Percentiles rank a stretch among this genome's conserved stretches.
phyloP scores from a whole-genome alignment of 2,797 vertebrate genomes.

The Muscicapa comitata region DNA sequence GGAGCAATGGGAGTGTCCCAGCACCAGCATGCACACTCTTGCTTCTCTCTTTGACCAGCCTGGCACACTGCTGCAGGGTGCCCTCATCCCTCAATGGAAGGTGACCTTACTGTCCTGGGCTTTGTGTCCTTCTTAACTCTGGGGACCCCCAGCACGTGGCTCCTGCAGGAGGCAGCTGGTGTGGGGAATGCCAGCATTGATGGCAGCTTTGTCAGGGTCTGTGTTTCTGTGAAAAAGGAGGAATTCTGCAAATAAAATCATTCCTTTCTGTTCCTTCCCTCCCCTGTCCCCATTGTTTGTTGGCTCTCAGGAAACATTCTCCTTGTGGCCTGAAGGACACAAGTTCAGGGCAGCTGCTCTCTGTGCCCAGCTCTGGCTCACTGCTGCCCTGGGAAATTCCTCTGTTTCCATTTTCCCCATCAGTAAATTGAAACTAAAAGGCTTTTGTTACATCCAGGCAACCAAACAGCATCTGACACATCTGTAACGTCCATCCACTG shows the following conservation, averaged over 20 bases:
- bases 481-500: not conserved
- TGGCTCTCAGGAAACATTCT: not conserved
- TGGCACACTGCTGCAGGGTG: not conserved
- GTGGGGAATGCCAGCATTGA: not conserved
- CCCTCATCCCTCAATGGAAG: not conserved
- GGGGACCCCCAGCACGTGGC: accelerated
- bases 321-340: not conserved
- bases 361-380: not conserved
- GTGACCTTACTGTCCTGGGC: not conserved
- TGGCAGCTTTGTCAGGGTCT: not conserved
- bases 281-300: not conserved
- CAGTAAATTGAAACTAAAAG: constrained; percentile 20
- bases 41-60: not conserved
- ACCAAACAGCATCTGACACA: not conserved
- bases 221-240: not conserved
- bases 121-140: not conserved
- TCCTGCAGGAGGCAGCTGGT: not conserved
- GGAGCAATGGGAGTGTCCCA: not conserved
- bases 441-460: not conserved
- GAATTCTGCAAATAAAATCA: not conserved
- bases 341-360: not conserved
- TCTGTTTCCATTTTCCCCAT: constrained; percentile 14
- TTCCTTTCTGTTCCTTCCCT: not conserved
- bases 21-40: not conserved
- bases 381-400: not conserved